These are phyloP conservation scores for Percopsis omiscomaycus DNA, from an alignment of 2,797 vertebrate species.

Conservation along the genomic window DNA sequence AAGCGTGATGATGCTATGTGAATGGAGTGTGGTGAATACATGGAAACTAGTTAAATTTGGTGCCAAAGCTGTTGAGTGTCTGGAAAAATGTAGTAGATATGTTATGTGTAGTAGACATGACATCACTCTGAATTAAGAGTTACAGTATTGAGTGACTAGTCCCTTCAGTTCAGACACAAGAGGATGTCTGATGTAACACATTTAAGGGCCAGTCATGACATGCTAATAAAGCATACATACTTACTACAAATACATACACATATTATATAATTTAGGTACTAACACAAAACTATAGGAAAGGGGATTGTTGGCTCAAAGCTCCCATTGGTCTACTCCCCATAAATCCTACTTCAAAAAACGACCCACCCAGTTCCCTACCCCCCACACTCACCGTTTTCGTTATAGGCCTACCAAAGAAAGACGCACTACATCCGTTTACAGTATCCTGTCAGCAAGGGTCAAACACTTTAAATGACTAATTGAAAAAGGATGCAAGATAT, in stretches of 20 bases:
- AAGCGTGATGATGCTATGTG: conserved; percentile 35
- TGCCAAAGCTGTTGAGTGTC: conserved; percentile 38
- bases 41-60: conserved; percentile 64
- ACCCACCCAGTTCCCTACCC: conserved; percentile 10
- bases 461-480: conserved; percentile 13
- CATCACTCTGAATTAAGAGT: conserved; percentile 49
- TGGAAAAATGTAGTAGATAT: conserved; percentile 32
- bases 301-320: conserved; percentile 36
- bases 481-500: neutral
- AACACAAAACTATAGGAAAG: neutral
- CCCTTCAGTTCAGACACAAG: neutral
- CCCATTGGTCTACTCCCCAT: conserved; percentile 47
- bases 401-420: conserved; percentile 32
- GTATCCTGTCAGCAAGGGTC: conserved; percentile 38
- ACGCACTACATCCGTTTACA: conserved; percentile 37
- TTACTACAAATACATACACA: no score
- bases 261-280: no score
- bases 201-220: neutral
- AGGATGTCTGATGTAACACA: neutral
- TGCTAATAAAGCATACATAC: neutral
- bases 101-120: conserved; percentile 56
- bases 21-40: conserved; percentile 44
- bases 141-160: conserved; percentile 10
- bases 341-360: conserved; percentile 35
- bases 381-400: conserved; percentile 41